These are phyloP conservation scores for Macropis europaea DNA, from an alignment of 2,888 invertebrate species.

Conservation along the genomic window DNA sequence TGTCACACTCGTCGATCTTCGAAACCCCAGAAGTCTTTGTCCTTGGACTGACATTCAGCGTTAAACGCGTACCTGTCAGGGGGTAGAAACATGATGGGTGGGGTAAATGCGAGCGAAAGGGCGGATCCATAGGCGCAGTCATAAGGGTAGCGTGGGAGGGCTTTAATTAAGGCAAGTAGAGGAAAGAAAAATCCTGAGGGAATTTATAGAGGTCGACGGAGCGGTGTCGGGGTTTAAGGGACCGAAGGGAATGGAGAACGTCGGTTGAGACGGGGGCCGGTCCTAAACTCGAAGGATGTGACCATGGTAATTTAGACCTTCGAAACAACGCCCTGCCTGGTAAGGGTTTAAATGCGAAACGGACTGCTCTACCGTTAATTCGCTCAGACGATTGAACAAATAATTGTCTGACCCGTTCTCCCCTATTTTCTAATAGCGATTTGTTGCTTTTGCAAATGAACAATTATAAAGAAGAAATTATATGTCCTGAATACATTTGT, in stretches of 20 bases:
- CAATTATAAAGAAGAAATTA: neutral
- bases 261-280: slow-evolving; percentile 58
- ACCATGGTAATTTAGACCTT: slow-evolving; percentile 70
- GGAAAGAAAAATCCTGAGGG: slow-evolving; percentile 79
- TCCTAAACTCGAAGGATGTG: slow-evolving; percentile 70
- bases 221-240: slow-evolving; percentile 54
- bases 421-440: neutral
- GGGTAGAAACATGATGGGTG: slow-evolving; percentile 38
- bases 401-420: slow-evolving; percentile 34
- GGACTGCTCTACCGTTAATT: slow-evolving; percentile 71
- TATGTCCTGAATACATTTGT: no score
- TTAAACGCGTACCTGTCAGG: slow-evolving; percentile 49
- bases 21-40: slow-evolving; percentile 23
- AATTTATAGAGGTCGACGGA: slow-evolving; percentile 77
- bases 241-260: slow-evolving; percentile 64
- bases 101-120: slow-evolving; percentile 60
- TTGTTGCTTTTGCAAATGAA: neutral
- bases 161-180: slow-evolving; percentile 79
- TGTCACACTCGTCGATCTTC: slow-evolving; percentile 3
- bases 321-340: slow-evolving; percentile 65
- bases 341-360: slow-evolving; percentile 73
- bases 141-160: slow-evolving; percentile 72
- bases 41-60: slow-evolving; percentile 42
- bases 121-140: slow-evolving; percentile 62
- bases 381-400: slow-evolving; percentile 69